Conservation (phyloP, 2,797 vertebrate genomes). For the Tragopan temminckii region DNA sequence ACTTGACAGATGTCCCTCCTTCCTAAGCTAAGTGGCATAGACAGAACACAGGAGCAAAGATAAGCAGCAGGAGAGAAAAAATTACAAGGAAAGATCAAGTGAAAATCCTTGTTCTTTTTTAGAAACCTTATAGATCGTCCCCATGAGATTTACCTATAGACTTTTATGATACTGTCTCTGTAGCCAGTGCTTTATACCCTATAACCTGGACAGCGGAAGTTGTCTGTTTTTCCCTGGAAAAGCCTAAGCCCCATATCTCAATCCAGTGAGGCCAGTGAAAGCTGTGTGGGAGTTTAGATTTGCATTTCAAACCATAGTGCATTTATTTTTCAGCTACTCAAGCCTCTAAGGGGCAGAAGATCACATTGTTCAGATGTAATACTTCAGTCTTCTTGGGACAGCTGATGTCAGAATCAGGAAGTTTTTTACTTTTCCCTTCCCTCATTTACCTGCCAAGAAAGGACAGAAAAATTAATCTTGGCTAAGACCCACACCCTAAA, state of each 20-base stretch:
- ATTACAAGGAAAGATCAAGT: neutral
- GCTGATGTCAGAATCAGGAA: neutral
- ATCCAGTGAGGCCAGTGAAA: neutral
- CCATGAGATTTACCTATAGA: neutral
- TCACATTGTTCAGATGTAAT: neutral
- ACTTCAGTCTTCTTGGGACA: neutral
- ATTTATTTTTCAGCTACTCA: neutral
- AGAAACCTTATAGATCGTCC: neutral
- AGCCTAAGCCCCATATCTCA: neutral
- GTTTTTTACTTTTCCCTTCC: neutral
- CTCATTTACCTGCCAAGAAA: slow-evolving; percentile 9
- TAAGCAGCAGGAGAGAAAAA: neutral
- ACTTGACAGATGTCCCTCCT: neutral
- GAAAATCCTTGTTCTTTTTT: neutral
- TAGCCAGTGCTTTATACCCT: neutral
- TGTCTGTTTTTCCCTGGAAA: neutral
- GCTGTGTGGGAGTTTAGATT: neutral
- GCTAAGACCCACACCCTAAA: neutral
- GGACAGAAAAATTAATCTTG: neutral
- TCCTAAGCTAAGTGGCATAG: neutral
- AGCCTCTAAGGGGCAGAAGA: neutral
- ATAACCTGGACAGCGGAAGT: neutral
- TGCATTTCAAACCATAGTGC: neutral
- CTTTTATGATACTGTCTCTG: neutral
- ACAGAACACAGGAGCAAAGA: neutral